Evolutionary conservation across 1,140 invertebrate genomes (phyloP), one percentile per base, ranked within the genome.

Genomic region (Protaetia brevitarsis): DNA sequence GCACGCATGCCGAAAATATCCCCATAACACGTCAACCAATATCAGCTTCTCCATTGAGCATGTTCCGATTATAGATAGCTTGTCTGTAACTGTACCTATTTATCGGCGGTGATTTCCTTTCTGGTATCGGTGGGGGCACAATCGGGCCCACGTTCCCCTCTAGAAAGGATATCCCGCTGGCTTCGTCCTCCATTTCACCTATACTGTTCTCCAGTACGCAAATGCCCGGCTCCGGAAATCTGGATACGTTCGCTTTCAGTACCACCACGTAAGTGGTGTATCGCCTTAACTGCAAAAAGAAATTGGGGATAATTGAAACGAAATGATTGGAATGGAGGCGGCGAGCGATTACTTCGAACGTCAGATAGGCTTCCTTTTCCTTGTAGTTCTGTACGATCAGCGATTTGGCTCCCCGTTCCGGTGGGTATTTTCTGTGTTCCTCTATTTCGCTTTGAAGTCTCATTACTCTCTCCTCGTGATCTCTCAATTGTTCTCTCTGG

Each of bases 321-420:
- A 51, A 19, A 31, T 13, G 26, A 5, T 19, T 5, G 11, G 16
- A n/a, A 26, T 23, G 10, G 21, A 6, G 10, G 31, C 31, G 7
- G 7, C n/a, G 7, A 34, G 31, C 7, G 11, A 13, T 75, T 80
- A 97, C 94, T 87, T 97, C 95, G 80, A 89, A 89, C 78, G 90
- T 87, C 68, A 97, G 85, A 81, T 93, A 96, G 69, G 84, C 86
- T 78, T 96, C 93, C 80, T 95, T 97, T 78, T 97, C 95, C 72
- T 88, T 87, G 73, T 91, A 92, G 78, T 91, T 91, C 73, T 90
- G 87, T 71, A 92, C 80, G 62, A 87, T 82, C 29, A 91, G 82
- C 65, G 86, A 83, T 79, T 89, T 90, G 16, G 87, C 82, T 23
- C 88, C 87, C 79, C 89, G 90, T 73, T 90, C 90, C 31, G 89